A percentile compares a stretch with the other conserved stretches of the same genome.
These are phyloP conservation scores for Oscheius myriophilus DNA, from an alignment of 2,888 invertebrate genomes.

Conservation along the genomic window DNA sequence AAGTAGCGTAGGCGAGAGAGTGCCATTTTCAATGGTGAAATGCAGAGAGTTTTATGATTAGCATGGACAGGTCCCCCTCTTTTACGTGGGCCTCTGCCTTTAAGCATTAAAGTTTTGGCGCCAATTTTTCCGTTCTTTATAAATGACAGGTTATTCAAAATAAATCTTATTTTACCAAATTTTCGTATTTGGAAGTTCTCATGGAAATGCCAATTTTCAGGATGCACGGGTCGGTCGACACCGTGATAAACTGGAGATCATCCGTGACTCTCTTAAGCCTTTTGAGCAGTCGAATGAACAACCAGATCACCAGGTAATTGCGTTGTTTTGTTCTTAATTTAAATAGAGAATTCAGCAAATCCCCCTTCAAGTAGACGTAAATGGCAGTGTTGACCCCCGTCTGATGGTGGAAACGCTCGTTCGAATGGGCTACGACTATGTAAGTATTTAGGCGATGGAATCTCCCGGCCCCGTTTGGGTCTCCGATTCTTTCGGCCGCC, in stretches of 20 bases:
- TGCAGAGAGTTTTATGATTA: too few species aligned
- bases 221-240: conserved; percentile 61
- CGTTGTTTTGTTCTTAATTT: conserved; percentile 1
- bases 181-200: not conserved
- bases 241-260: conserved; percentile 64
- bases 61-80: too few species aligned
- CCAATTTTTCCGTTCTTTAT: too few species aligned
- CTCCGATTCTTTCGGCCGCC: too few species aligned
- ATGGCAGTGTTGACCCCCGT: not conserved
- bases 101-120: too few species aligned
- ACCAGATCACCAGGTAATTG: not conserved
- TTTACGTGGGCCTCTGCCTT: too few species aligned
- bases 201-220: conserved; percentile 41
- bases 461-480: too few species aligned
- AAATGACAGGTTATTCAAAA: too few species aligned
- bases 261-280: conserved; percentile 61
- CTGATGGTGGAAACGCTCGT: conserved; percentile 18
- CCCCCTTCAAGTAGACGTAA: not conserved
- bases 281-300: conserved; percentile 47
- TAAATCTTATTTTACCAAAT: too few species aligned
- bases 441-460: not conserved
- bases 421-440: conserved; percentile 23
- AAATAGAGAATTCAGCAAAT: too few species aligned
- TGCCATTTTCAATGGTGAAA: too few species aligned
- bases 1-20: too few species aligned